These are phyloP conservation scores for Trachymyrmex cornetzi DNA, from an alignment of 1,140 invertebrate genomes.

Conservation along the genomic window DNA sequence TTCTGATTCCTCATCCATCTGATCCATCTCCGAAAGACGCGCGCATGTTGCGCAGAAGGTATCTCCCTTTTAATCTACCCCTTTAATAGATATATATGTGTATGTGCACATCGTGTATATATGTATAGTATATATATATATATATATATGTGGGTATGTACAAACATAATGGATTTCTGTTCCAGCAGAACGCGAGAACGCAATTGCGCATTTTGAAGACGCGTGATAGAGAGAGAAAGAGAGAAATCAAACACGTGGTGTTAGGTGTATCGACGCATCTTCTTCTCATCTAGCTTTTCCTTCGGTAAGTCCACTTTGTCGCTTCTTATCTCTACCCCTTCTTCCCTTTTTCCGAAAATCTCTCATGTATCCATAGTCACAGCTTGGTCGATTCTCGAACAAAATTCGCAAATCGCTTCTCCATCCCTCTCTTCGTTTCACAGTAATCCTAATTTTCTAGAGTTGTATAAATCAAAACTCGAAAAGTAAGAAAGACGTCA, in stretches of 20 bases:
- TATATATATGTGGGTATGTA: too few relatives aligned
- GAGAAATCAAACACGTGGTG: background rate
- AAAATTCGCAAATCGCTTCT: background rate
- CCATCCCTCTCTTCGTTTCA: background rate
- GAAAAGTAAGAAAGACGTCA: background rate
- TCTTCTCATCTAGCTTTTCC: background rate
- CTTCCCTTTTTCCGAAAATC: background rate
- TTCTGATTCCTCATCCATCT: background rate
- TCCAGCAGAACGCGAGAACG: background rate
- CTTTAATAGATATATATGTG: background rate
- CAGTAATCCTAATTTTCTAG: background rate
- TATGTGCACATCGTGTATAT: background rate
- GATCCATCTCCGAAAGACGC: slow-evolving; percentile 1
- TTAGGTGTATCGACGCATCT: background rate
- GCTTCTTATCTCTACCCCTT: background rate
- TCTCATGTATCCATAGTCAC: background rate
- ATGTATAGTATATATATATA: background rate
- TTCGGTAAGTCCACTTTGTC: background rate
- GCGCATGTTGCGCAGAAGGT: slow-evolving; percentile 30
- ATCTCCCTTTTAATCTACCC: slow-evolving; percentile 20
- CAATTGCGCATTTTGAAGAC: slow-evolving; percentile 20
- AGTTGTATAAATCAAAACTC: background rate
- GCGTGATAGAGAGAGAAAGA: background rate
- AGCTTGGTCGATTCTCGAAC: background rate
- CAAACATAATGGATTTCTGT: slow-evolving; percentile 1